These are phyloP conservation scores for Drosophila nigromelanica DNA, from an alignment of 1,140 invertebrate genomes.

Conservation along the genomic window DNA sequence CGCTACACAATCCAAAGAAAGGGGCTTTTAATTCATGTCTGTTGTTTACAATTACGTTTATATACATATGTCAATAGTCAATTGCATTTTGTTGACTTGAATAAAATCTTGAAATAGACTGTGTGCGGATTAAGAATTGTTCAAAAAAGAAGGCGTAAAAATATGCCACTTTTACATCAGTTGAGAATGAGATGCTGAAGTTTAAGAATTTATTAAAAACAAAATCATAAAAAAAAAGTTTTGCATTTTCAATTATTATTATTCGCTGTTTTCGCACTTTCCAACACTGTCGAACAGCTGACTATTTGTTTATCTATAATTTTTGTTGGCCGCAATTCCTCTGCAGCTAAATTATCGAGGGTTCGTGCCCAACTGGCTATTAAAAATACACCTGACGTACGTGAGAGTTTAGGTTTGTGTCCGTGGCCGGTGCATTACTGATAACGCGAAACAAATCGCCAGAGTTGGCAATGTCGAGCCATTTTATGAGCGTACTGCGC, in stretches of 20 bases:
- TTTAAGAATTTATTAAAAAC: background rate
- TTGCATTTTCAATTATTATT: background rate
- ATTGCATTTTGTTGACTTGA: slow-evolving; percentile 4
- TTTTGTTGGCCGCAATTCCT: slow-evolving; percentile 22
- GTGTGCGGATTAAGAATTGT: background rate
- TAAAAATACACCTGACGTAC: slow-evolving; percentile 40
- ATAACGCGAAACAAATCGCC: slow-evolving; percentile 17
- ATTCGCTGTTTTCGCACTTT: background rate
- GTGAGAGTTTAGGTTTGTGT: slow-evolving; percentile 8
- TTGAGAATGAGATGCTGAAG: background rate
- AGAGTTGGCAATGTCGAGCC: slow-evolving; percentile 81
- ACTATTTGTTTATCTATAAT: slow-evolving; percentile 43
- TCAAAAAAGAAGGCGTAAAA: background rate
- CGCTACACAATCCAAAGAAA: slow-evolving; percentile 87
- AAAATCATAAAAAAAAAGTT: background rate
- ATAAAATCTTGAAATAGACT: slow-evolving; percentile 1
- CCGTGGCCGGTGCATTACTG: slow-evolving; percentile 16
- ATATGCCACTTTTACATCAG: background rate
- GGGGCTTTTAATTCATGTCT: slow-evolving; percentile 85
- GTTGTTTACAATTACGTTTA: background rate
- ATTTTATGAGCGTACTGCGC: slow-evolving; percentile 85
- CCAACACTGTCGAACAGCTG: slow-evolving; percentile 42
- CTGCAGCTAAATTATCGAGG: background rate
- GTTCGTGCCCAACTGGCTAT: slow-evolving; percentile 2
- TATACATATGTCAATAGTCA: slow-evolving; percentile 4